Conservation (phyloP, 37 sponge, comb jelly and placozoan genomes). For the Agelas oroides region DNA sequence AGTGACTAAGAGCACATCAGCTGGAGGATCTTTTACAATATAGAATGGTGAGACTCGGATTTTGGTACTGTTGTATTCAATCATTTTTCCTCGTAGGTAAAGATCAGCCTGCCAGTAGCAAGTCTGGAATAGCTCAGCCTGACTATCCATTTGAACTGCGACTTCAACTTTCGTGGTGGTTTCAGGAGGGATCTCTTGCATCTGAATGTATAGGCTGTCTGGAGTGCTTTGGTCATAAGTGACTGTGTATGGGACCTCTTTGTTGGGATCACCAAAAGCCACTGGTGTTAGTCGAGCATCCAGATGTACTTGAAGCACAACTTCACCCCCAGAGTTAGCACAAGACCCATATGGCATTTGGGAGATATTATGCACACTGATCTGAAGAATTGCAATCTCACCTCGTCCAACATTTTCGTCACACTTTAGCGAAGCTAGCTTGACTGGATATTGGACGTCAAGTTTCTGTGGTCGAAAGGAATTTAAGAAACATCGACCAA, state of each 20-base stretch:
- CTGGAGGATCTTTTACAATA: conserved; percentile 49
- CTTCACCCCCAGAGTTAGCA: conserved; percentile 62
- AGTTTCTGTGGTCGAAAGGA: conserved; percentile 36
- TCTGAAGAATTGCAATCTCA: conserved; percentile 37
- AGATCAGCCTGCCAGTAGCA: conserved; percentile 77
- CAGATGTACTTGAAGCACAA: conserved; percentile 57
- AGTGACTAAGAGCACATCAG: conserved; percentile 76
- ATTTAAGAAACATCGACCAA: conserved; percentile 60
- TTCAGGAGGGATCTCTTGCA: conserved; percentile 58
- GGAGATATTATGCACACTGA: conserved; percentile 72
- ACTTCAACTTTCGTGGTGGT: conserved; percentile 43
- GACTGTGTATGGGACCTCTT: conserved; percentile 46
- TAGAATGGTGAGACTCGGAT: conserved; percentile 74
- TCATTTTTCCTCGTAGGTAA: conserved; percentile 71
- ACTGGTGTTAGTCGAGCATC: conserved; percentile 72
- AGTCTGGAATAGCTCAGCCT: conserved; percentile 78
- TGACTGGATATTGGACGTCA: conserved; percentile 75
- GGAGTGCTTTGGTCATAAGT: conserved; percentile 54
- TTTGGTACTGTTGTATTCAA: conserved; percentile 62
- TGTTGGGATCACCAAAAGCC: conserved; percentile 3
- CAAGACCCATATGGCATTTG: conserved; percentile 59
- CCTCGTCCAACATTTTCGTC: conserved; percentile 59
- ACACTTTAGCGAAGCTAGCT: conserved; percentile 26
- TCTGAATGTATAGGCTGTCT: conserved; percentile 72
- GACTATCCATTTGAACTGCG: conserved; percentile 65